Conservation (phyloP, 2,888 invertebrate species). For the Drosophila leonis region DNA sequence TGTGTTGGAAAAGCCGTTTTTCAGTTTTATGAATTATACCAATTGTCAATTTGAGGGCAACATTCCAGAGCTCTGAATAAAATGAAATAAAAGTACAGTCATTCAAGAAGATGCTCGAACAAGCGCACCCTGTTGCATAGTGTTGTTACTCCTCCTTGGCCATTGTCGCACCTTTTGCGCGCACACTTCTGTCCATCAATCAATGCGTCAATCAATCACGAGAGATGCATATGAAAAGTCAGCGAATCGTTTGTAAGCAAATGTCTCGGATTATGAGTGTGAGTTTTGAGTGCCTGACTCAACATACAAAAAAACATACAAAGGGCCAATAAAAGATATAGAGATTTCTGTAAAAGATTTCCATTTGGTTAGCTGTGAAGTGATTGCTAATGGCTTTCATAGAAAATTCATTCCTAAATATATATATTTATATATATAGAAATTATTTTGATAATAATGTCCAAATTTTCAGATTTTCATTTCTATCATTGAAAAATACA, state of each 20-base stretch:
- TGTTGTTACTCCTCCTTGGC: slow-evolving; percentile 3
- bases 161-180: slow-evolving; percentile 57
- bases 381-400: slow-evolving; percentile 36
- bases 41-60: slow-evolving; percentile 71
- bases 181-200: slow-evolving; percentile 56
- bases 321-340: slow-evolving; percentile 13
- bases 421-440: not conserved
- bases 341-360: slow-evolving; percentile 21
- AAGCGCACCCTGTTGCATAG: slow-evolving; percentile 9
- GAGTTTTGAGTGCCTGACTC: slow-evolving; percentile 33
- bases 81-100: slow-evolving; percentile 67
- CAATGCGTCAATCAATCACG: slow-evolving; percentile 60
- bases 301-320: not conserved
- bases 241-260: slow-evolving; percentile 27
- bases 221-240: slow-evolving; percentile 44
- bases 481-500: too few relatives aligned
- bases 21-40: slow-evolving; percentile 65
- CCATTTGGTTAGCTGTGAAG: slow-evolving; percentile 54
- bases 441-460: not conserved
- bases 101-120: slow-evolving; percentile 47
- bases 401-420: slow-evolving; percentile 1
- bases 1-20: slow-evolving; percentile 67
- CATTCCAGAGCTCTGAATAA: slow-evolving; percentile 29
- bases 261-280: slow-evolving; percentile 21
- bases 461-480: not conserved